Evolutionary conservation across 2,113 vertebrate species (phyloP).

Genomic region (Pomatorhinus ruficollis): DNA sequence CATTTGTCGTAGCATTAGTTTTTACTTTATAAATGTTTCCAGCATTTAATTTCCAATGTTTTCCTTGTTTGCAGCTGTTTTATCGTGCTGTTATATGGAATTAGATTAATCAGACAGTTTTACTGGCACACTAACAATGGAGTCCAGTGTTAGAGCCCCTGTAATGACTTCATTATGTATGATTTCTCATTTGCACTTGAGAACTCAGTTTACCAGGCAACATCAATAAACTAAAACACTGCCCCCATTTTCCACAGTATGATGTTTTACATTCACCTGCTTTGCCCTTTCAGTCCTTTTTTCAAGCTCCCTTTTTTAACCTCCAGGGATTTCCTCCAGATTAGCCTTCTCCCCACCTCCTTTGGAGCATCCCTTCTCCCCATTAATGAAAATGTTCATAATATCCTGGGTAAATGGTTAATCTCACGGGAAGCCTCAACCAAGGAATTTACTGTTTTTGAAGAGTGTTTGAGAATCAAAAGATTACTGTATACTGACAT

Average conservation of each 20-base stretch:
- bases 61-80: slow-evolving; percentile 55
- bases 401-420: not conserved
- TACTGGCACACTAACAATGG: slow-evolving; percentile 53
- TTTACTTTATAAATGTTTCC: slow-evolving; percentile 64
- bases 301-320: not conserved
- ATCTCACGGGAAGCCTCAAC: not conserved
- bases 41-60: slow-evolving; percentile 41
- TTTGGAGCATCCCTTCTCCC: not conserved
- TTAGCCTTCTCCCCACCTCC: not conserved
- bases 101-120: slow-evolving; percentile 51
- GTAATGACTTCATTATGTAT: slow-evolving; percentile 58
- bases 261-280: not conserved
- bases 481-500: not conserved
- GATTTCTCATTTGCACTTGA: slow-evolving; percentile 57
- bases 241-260: not conserved
- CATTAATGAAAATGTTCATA: not conserved
- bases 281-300: not conserved
- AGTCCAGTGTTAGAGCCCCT: slow-evolving; percentile 29
- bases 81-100: slow-evolving; percentile 29
- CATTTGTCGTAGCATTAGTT: slow-evolving; percentile 40
- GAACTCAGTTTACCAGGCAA: slow-evolving; percentile 58
- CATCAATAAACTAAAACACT: slow-evolving; percentile 46
- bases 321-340: not conserved
- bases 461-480: not conserved
- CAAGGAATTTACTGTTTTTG: not conserved